phyloP scores from a whole-genome alignment of 2,888 invertebrate species.

The Thecocarcelia acutangulata region DNA sequence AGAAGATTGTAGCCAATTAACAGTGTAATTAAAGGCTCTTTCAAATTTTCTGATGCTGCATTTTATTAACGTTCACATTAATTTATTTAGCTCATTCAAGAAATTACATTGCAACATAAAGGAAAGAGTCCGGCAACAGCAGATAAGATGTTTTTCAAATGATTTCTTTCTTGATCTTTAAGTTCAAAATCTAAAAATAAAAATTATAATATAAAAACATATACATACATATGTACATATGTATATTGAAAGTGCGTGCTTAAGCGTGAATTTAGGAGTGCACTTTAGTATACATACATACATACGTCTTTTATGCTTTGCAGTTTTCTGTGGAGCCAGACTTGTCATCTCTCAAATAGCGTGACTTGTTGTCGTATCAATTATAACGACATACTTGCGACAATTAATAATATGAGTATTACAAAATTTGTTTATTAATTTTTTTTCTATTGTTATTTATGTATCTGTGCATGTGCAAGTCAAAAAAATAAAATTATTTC shows the following conservation, averaged over 20 bases:
- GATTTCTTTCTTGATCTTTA: conserved; percentile 40
- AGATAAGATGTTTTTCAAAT: conserved; percentile 45
- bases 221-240: conserved; percentile 9
- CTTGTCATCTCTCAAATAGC: conserved; percentile 18
- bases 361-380: conserved; percentile 46
- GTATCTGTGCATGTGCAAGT: too few species aligned
- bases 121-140: background rate
- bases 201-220: conserved; percentile 10
- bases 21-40: background rate
- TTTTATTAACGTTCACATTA: background rate
- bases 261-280: background rate
- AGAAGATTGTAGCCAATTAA: too few species aligned
- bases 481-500: too few species aligned
- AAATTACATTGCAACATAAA: conserved; percentile 19
- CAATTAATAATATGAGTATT: conserved; percentile 42
- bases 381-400: conserved; percentile 38
- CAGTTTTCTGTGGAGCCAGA: conserved; percentile 9
- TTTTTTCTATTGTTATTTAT: background rate
- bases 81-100: conserved; percentile 13
- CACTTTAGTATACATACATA: background rate
- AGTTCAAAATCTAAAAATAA: conserved; percentile 49
- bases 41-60: background rate
- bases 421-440: conserved; percentile 5
- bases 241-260: conserved; percentile 14
- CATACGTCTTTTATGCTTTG: background rate